Conservation (phyloP, 2,888 invertebrate genomes). For the Himalopsyche tibetana region DNA sequence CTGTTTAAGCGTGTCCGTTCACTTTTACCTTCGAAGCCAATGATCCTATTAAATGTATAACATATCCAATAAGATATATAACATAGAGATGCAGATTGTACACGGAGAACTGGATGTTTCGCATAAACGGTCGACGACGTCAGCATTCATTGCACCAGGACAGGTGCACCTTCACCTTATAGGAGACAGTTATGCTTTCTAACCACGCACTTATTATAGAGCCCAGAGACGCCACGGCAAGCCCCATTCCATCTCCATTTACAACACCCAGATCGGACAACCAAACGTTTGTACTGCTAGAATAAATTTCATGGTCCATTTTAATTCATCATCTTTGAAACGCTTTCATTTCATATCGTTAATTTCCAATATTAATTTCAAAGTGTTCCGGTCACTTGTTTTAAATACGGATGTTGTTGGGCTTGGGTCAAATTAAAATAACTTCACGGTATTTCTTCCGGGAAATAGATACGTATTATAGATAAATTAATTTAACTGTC, state of each 20-base stretch:
- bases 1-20: no score
- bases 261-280: background rate
- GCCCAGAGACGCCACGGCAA: background rate
- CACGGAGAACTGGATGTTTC: conserved; percentile 6
- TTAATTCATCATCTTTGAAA: conserved; percentile 1
- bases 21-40: no score
- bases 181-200: conserved; percentile 28
- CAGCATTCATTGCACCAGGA: background rate
- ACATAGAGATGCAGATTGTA: conserved; percentile 2
- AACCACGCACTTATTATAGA: conserved; percentile 5
- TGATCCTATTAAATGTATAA: background rate
- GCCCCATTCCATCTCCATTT: background rate
- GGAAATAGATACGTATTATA: no score
- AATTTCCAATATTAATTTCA: conserved; percentile 9
- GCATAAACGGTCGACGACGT: background rate
- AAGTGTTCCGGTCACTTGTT: background rate
- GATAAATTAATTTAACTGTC: no score
- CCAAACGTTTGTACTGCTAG: background rate
- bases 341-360: conserved; percentile 15
- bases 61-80: background rate
- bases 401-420: background rate
- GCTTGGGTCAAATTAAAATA: no score
- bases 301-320: background rate
- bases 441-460: no score
- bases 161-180: conserved; percentile 37